Percentiles rank a stretch among this genome's conserved stretches.
Conservation (phyloP, 1,140 invertebrate genomes). For the Stegodyphus mimosarum region DNA sequence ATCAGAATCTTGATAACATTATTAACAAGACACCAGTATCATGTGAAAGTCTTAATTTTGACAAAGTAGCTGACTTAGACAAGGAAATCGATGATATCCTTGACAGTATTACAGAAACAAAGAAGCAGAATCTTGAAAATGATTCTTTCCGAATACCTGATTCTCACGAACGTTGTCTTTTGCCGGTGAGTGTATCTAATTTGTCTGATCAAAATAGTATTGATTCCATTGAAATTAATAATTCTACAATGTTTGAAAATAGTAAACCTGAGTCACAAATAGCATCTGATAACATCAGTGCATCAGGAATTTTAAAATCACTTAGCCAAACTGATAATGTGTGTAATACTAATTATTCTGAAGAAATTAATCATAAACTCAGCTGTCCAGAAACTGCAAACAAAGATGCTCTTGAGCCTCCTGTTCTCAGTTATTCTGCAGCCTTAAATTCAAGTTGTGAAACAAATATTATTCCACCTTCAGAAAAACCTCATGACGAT, state of each 20-base stretch:
- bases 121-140: constrained; percentile 3
- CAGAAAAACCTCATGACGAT: constrained; percentile 10
- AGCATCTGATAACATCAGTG: neutral
- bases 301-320: constrained; percentile 11
- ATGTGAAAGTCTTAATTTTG: neutral
- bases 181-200: constrained; percentile 8
- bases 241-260: constrained; percentile 23
- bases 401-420: neutral
- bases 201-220: constrained; percentile 25
- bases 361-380: neutral
- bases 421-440: constrained; percentile 17
- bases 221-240: constrained; percentile 18
- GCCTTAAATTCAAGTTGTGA: constrained; percentile 32
- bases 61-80: constrained; percentile 17
- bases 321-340: neutral
- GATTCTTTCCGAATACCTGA: neutral
- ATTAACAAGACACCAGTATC: neutral
- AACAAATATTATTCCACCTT: constrained; percentile 17
- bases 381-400: neutral
- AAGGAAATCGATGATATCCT: constrained; percentile 34
- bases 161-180: neutral
- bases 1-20: neutral
- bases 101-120: constrained; percentile 11
- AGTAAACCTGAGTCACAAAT: neutral
- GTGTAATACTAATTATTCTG: constrained; percentile 6